Evolutionary conservation across 1,140 invertebrate species (phyloP), one percentile per base, ranked within the genome.

Genomic region (Rhyzopertha dominica): DNA sequence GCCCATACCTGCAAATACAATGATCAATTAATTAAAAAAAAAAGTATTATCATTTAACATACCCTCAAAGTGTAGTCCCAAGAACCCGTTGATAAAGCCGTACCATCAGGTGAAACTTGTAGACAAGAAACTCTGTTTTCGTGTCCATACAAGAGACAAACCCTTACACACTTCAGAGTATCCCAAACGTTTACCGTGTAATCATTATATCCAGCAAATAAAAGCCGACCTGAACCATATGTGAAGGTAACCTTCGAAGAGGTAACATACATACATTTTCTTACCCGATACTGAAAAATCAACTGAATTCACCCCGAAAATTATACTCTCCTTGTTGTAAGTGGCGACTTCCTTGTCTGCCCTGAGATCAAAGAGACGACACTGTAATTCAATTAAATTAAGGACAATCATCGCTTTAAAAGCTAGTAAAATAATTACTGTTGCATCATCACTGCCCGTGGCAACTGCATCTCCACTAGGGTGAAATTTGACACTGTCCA

Each of bases 151-250:
- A 99, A 74, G 44, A 98, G 81, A 61, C 86, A 86, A 10, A 97
- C 82, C 42, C 97, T 77, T 37, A 81, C 79, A 63, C 86, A 95
- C 65, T 98, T 98, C 20, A 99, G 70, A 12, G 93, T 92, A 72
- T 99, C 97, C 97, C 97, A 99, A 10, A 97, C 85, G 72, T 98
- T 95, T 16, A 98, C 89, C 13, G 94, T 97, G 68, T 99, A 97
- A 73, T 99, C 97, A 70, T 95, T 95, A 74, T 99, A 99, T 34
- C 95, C 97, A 50, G 95, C 95, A 75, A 99, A 98, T 51, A 98
- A 74, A 36, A 98, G 72, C 9, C 95, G 85, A 16, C 95, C 88
- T 86, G 57, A 47, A 53, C 47, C 20, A 5, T 24, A 23, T 14
- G 22, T 12, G n/a, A n/a, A n/a, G n/a, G n/a, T n/a, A n/a, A n/a